Evolutionary conservation across 2,113 vertebrate genomes (phyloP).

Genomic region (Aplodontia rufa): DNA sequence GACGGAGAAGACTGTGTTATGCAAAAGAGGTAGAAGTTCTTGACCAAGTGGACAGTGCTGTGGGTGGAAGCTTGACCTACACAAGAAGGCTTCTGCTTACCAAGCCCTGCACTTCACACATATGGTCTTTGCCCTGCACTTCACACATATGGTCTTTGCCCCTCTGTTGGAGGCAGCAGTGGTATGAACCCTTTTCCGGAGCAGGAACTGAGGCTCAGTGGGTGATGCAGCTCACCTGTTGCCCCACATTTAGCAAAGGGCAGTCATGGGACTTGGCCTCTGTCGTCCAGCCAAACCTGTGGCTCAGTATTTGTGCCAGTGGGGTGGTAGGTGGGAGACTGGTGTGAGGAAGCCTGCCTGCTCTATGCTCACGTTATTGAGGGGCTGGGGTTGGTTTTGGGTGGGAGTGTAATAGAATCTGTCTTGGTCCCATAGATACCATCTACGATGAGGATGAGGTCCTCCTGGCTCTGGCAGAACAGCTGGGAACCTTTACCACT

Average conservation of each 20-base stretch:
- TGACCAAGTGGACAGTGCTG: background rate
- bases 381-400: background rate
- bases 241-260: background rate
- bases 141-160: accelerated
- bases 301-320: background rate
- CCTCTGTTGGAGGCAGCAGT: background rate
- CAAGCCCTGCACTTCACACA: accelerated
- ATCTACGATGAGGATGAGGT: conserved; percentile 87
- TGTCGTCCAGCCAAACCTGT: too few species aligned
- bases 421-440: conserved; percentile 76
- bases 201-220: background rate
- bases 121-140: accelerated
- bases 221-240: background rate
- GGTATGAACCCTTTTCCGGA: background rate
- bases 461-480: conserved; percentile 85
- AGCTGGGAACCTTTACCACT: conserved; percentile 85
- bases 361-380: too few species aligned
- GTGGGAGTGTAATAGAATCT: background rate
- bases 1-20: background rate
- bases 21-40: background rate
- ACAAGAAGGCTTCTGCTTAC: accelerated
- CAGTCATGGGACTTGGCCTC: background rate
- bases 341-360: background rate
- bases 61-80: too few species aligned
- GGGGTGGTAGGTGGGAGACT: background rate